phyloP scores from a whole-genome alignment of 2,113 vertebrate genomes.

The Pangasianodon hypophthalmus region DNA sequence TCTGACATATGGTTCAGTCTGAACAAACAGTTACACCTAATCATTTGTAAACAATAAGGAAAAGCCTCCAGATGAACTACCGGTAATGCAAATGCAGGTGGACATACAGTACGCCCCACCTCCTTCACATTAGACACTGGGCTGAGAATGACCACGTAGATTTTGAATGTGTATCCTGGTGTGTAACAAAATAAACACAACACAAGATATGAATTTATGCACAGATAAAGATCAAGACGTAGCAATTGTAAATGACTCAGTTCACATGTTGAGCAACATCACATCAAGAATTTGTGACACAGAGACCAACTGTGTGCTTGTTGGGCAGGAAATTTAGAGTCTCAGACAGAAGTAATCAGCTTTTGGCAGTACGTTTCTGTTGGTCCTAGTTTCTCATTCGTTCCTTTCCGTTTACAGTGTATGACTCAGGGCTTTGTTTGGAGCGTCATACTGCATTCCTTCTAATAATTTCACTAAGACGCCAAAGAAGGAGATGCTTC shows the following conservation, averaged over 20 bases:
- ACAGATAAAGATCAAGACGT: not conserved
- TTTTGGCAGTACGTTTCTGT: slow-evolving; percentile 51
- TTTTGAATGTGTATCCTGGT: not conserved
- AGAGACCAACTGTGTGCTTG: not conserved
- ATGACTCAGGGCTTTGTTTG: not conserved
- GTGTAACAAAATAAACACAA: slow-evolving; percentile 12
- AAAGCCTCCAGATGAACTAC: not conserved
- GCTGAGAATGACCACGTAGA: not conserved
- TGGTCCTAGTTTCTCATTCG: slow-evolving; percentile 52
- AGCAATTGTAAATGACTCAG: not conserved
- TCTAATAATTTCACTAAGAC: not conserved
- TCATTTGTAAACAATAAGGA: not conserved
- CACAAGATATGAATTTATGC: not conserved
- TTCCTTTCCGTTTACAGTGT: not conserved
- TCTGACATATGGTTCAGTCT: not conserved
- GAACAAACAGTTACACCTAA: not conserved
- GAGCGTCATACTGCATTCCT: not conserved
- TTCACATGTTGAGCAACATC: not conserved
- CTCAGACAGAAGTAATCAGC: slow-evolving; percentile 55
- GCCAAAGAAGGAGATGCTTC: not conserved
- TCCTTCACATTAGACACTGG: too few species aligned
- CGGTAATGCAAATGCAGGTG: not conserved
- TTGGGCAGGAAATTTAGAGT: slow-evolving; percentile 52
- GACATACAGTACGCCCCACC: not conserved
- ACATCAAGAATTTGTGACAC: not conserved